phyloP scores from a whole-genome alignment of 2,113 vertebrate genomes.

The Mus pahari region DNA sequence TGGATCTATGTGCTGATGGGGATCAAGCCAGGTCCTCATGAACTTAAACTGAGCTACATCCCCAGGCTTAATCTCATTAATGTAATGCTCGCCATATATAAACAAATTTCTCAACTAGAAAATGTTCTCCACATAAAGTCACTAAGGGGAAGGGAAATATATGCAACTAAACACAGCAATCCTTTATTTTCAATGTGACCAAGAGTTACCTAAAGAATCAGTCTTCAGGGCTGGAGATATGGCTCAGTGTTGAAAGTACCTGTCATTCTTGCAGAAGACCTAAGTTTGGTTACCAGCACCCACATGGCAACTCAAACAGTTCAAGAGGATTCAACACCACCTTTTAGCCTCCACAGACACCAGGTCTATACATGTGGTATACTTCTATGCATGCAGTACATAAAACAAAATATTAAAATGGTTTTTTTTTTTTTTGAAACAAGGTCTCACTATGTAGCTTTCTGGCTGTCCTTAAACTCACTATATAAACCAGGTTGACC shows the following conservation, averaged over 20 bases:
- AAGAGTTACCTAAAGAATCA: slow-evolving; percentile 13
- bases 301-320: neutral
- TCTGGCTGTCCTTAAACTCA: neutral
- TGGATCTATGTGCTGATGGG: neutral
- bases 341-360: neutral
- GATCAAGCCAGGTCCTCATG: neutral
- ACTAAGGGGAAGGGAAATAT: neutral
- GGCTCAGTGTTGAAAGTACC: neutral
- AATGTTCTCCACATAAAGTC: slow-evolving; percentile 44
- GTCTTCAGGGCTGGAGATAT: neutral
- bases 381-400: neutral
- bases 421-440: neutral
- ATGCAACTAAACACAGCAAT: neutral
- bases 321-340: neutral
- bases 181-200: slow-evolving; percentile 32
- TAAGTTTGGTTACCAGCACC: neutral
- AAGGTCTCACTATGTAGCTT: neutral
- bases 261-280: neutral
- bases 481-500: neutral
- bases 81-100: neutral
- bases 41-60: neutral
- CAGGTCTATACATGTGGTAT: neutral
- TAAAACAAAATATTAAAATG: neutral
- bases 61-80: neutral
- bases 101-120: slow-evolving; percentile 35